Base-by-base conservation (phyloP, 2,888 invertebrate genomes). In the Adineta ricciae region DNA sequence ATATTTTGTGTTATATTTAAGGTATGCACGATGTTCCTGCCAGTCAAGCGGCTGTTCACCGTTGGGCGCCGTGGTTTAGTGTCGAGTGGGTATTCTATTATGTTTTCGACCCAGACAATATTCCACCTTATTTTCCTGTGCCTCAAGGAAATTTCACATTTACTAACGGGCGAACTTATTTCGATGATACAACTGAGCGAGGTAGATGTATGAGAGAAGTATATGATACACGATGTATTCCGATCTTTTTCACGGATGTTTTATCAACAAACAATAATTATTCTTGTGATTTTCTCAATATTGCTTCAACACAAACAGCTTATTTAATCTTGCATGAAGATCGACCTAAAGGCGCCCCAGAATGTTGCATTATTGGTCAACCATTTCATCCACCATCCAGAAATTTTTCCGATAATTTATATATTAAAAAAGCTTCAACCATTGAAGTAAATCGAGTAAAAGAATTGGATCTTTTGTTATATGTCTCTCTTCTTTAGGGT, bases 271-370 rank as follows among this genome's bases (percentile, higher is more conserved):
- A 64, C 11, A 64, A 64, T 32, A 64, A 64, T 21, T 64, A 64
- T 64, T 64, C 64, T 32, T 64, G 64, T 64, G 64, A 64, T 64
- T 64, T 64, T 64, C 64, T 64, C 16, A 64, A 64, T 27, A 21
- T 64, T 64, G 64, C 27, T 64, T 7, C 3, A 11, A 64, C 64
- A 11, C n/a, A 64, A 64, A 64, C 64, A 11, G 64, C 64, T 32
- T 64, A 64, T 64, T 64, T 64, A 64, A 64, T 64, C 24, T 64
- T 64, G 16, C 64, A 64, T 64, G 64, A 64, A 32, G 64, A 64
- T 64, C 64, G 64, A 64, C 64, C 64, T 4, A 64, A 64, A 64
- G 64, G 64, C 11, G 64, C 64, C 27, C 64, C 64, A 64, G 64
- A 64, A 64, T 64, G 64, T 64, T 64, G 64, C 11, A 64, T 64